Evolutionary conservation across 1,140 invertebrate species (phyloP).

Genomic region (Drosophila nannoptera): DNA sequence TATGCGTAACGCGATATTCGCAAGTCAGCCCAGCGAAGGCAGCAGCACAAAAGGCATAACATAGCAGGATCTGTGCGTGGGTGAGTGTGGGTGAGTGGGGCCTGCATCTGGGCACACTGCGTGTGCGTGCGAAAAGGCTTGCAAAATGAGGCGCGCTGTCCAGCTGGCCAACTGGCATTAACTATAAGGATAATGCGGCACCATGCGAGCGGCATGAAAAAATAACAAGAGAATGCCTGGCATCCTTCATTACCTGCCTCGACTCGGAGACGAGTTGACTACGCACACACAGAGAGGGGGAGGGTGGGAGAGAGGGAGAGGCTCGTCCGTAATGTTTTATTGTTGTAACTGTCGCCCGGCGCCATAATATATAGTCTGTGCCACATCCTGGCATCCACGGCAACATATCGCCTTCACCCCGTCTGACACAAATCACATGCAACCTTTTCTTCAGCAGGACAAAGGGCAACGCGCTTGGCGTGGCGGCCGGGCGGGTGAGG

Average conservation of each 20-base stretch:
- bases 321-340: conserved; percentile 76
- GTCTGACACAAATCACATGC: conserved; percentile 72
- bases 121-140: conserved; percentile 58
- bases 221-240: conserved; percentile 74
- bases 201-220: conserved; percentile 50
- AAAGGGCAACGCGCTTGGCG: too few relatives aligned
- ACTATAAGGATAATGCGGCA: conserved; percentile 70
- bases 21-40: conserved; percentile 57
- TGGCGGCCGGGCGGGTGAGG: conserved; percentile 2
- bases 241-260: conserved; percentile 66
- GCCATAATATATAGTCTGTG: conserved; percentile 73
- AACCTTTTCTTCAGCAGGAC: conserved; percentile 54
- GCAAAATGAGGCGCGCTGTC: conserved; percentile 28
- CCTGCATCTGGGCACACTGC: conserved; percentile 35
- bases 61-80: conserved; percentile 25
- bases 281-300: too few relatives aligned
- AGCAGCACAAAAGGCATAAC: conserved; percentile 45
- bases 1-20: conserved; percentile 67
- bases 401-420: conserved; percentile 6
- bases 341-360: conserved; percentile 73
- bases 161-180: conserved; percentile 51
- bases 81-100: too few relatives aligned
- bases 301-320: too few relatives aligned
- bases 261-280: not conserved
- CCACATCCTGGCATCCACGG: conserved; percentile 47